Percentiles rank a stretch among this genome's conserved stretches.
Conservation (phyloP, 2,113 vertebrate species). For the Cebus imitator region DNA sequence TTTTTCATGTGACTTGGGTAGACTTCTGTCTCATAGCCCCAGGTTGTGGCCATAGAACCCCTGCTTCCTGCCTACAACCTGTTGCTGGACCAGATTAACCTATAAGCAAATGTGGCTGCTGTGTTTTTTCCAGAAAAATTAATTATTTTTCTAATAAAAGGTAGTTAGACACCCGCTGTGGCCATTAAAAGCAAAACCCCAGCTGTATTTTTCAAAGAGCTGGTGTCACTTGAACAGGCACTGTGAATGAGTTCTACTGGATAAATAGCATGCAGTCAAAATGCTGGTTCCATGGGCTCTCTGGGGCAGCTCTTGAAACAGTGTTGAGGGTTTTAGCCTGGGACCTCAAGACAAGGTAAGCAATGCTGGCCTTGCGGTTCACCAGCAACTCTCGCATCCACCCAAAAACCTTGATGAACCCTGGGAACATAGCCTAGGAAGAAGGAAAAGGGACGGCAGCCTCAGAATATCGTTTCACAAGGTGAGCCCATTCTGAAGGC, state of each 20-base stretch:
- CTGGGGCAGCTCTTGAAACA: neutral
- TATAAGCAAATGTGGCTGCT: neutral
- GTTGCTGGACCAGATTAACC: slow-evolving; percentile 29
- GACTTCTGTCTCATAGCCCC: slow-evolving; percentile 67
- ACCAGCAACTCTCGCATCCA: fast-evolving
- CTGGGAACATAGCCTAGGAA: too few relatives aligned
- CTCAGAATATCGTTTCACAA: neutral
- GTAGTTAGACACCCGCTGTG: neutral
- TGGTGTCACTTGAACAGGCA: neutral
- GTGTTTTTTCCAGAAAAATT: slow-evolving; percentile 28
- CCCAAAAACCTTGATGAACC: neutral
- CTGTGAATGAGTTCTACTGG: neutral
- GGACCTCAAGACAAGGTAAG: neutral
- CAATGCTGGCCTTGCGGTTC: neutral
- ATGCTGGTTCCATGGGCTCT: neutral
- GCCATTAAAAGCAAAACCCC: slow-evolving; percentile 20
- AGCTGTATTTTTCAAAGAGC: neutral
- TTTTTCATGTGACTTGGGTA: neutral
- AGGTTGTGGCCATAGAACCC: neutral
- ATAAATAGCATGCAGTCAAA: neutral
- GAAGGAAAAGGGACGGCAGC: neutral
- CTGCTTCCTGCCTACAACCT: neutral
- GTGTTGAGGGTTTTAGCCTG: neutral
- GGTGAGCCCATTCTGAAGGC: neutral
- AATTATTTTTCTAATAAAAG: slow-evolving; percentile 24